phyloP scores from a whole-genome alignment of 2,113 vertebrate species.

The Ancistrus triradiatus region DNA sequence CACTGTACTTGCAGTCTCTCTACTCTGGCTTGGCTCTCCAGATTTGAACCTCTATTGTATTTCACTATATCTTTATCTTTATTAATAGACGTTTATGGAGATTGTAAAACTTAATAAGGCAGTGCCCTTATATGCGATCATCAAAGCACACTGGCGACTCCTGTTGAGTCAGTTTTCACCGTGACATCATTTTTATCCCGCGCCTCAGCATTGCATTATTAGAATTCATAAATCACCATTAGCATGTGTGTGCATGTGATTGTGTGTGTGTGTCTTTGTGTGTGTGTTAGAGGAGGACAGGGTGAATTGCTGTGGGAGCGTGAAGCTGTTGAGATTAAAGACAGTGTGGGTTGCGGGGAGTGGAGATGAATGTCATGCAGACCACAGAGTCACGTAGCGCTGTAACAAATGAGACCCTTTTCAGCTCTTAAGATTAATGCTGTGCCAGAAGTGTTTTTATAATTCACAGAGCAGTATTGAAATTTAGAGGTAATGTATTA shows the following conservation, averaged over 20 bases:
- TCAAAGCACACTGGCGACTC: neutral
- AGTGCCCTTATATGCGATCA: neutral
- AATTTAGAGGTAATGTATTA: no score
- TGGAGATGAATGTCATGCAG: constrained; percentile 14
- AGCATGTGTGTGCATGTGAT: neutral
- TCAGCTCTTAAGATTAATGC: constrained; percentile 2
- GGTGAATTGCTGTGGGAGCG: constrained; percentile 6
- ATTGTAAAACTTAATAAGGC: constrained; percentile 4
- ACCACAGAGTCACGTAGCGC: constrained; percentile 9
- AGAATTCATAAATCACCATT: constrained; percentile 36
- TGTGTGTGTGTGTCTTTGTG: neutral
- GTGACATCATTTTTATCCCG: constrained; percentile 19
- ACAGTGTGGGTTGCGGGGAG: neutral
- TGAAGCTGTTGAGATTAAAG: constrained; percentile 32
- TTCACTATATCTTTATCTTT: no score
- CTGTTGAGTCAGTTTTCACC: neutral
- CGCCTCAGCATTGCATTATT: constrained; percentile 16
- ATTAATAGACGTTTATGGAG: neutral
- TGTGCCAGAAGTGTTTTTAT: neutral
- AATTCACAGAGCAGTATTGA: no score
- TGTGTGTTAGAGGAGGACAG: constrained; percentile 1
- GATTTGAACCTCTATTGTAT: no score
- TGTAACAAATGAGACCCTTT: neutral
- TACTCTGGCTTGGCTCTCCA: no score
- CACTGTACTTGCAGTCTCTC: no score